These are phyloP conservation scores for Chaunax sp. DNA, from an alignment of 2,797 vertebrate genomes.

Conservation along the genomic window DNA sequence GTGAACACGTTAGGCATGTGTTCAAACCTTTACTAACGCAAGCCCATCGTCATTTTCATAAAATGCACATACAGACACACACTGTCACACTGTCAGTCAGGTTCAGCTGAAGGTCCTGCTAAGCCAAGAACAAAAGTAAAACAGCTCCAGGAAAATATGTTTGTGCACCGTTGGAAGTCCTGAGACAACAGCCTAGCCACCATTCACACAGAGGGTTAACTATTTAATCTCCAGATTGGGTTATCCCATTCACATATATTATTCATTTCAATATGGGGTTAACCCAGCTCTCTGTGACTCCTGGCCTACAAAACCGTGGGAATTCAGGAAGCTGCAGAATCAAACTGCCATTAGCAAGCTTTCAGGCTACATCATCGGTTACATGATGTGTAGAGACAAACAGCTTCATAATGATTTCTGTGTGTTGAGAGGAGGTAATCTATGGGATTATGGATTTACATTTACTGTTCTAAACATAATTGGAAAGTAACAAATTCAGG, in stretches of 20 bases:
- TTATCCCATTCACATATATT: constrained; percentile 72
- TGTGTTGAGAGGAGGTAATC: constrained; percentile 15
- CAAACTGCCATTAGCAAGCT: constrained; percentile 31
- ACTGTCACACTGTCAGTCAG: background rate
- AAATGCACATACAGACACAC: constrained; percentile 11
- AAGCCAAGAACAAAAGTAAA: constrained; percentile 71
- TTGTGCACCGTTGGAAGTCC: constrained; percentile 59
- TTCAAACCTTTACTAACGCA: background rate
- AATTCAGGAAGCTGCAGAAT: constrained; percentile 53
- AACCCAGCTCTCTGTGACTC: constrained; percentile 75
- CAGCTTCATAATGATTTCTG: constrained; percentile 12
- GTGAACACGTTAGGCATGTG: constrained; percentile 2
- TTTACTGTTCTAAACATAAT: background rate
- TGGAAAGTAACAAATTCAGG: background rate
- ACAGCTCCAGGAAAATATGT: constrained; percentile 67
- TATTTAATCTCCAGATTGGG: constrained; percentile 76
- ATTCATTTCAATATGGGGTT: constrained; percentile 78
- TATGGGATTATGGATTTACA: background rate
- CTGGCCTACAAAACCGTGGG: constrained; percentile 73
- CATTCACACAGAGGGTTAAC: constrained; percentile 80
- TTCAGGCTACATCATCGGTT: constrained; percentile 20
- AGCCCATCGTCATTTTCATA: background rate
- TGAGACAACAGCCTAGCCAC: constrained; percentile 71
- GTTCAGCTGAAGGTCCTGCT: constrained; percentile 49
- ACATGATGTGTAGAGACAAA: constrained; percentile 22